Percentiles rank a stretch among this genome's conserved stretches.
Evolutionary conservation across 2,797 vertebrate species (phyloP).

Genomic region (Halcyon chelicuti): DNA sequence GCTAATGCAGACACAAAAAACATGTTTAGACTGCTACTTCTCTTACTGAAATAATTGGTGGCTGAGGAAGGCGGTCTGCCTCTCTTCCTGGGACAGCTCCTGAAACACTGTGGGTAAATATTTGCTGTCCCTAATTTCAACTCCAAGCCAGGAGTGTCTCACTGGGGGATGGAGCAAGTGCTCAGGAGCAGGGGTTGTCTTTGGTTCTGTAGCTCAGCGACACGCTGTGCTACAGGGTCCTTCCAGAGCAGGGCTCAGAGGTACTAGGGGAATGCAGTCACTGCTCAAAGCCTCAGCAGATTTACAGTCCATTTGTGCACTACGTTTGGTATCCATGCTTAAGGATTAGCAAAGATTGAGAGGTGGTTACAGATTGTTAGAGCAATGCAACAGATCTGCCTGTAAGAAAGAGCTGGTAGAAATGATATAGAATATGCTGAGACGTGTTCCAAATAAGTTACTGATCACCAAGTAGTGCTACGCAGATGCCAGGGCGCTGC

Average conservation of each 20-base stretch:
- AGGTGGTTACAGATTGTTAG: neutral
- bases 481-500: neutral
- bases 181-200: neutral
- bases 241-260: neutral
- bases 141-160: neutral
- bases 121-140: neutral
- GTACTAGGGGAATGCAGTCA: neutral
- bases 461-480: neutral
- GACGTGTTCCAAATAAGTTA: neutral
- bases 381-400: neutral
- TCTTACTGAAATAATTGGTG: neutral
- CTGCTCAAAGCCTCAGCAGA: neutral
- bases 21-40: neutral
- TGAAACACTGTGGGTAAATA: neutral
- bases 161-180: neutral
- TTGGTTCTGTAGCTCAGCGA: accelerated
- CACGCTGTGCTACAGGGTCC: neutral
- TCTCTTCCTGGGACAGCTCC: neutral
- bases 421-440: neutral
- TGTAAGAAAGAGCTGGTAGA: neutral
- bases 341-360: neutral
- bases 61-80: neutral
- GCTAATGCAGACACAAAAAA: neutral
- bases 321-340: neutral
- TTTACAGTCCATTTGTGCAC: neutral